Base-by-base conservation (phyloP, 2,888 invertebrate species). In the Eupelmus urozonus region DNA sequence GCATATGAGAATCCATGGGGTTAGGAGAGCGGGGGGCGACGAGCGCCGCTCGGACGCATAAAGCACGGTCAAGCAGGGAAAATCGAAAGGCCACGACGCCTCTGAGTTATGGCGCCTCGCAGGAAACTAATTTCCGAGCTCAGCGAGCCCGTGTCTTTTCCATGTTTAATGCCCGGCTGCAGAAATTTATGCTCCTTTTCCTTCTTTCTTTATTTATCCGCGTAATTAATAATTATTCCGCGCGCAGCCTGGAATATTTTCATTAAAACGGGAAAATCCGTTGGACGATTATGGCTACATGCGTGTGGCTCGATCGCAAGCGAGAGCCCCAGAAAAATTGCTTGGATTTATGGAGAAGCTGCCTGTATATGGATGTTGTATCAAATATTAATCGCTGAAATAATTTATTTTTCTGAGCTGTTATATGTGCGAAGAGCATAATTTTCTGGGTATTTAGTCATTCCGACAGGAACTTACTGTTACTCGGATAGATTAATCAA, bases 1-100 rank as follows among this genome's bases (percentile, higher is more conserved):
- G 88, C 88, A 88, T 89, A 89, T 89, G 88, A 89, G 88, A 88
- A 88, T 88, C 87, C 88, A 89, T 86, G 87, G 86, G 86, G 86
- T 87, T 82, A 81, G 82, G 83, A 83, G 81, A 81, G 83, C 76
- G 80, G 79, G 25, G 45, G 16, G 25, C 18, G 62, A 23, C 18
- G 5, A 9, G 23, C 18, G 9, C 7, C 1, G 1, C n/a, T 53
- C 29, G 76, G 65, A 76, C 82, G 76, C 82, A 83, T 82, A 83
- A 78, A 72, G 34, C 80, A 81, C 27, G 81, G 81, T 82, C 82
- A 82, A 81, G 63, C 71, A 65, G 42, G 55, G 79, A 79, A 78
- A 77, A 80, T 80, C 80, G 67, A 74, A 81, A 77, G 80, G 60
- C 67, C 16, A n/a, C n/a, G n/a, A 34, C 20, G 55, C 57, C 34